Evolutionary conservation across 2,113 vertebrate genomes (phyloP), one percentile per base, ranked within the genome.

Genomic region (Hirundichthys speculiger): DNA sequence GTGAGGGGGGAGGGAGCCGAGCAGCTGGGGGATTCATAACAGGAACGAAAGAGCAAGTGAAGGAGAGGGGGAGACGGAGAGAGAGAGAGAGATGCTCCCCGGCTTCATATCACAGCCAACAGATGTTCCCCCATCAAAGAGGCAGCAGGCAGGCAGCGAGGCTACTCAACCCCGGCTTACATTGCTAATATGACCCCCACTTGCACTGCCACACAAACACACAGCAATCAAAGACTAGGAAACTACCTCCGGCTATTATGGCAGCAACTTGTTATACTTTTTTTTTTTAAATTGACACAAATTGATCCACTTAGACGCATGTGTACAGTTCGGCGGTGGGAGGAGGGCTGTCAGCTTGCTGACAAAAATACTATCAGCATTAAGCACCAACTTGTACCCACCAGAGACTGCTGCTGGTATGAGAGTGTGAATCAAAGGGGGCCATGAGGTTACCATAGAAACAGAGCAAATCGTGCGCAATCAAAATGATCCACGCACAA

Each of bases 81-180:
- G 76, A 68, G 76, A 68, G 76, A 67, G 45, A 63, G 61, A 79
- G 57, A 84, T 80, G 74, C 84, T 84, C 69, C 69, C 73, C 15
- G 64, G 84, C 82, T 82, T 88, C 85, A 81, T 92, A 92, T 92
- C 90, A 86, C 80, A 63, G 79, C 80, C 70, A 85, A 85, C 90
- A 92, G 90, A 92, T 91, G 90, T 92, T 91, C 77, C 55, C 41
- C 72, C 76, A 80, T 89, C 77, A 86, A 85, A 83, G 76, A 80
- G 78, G 21, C 57, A 43, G 83, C 81, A 84, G 69, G 77, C 79
- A 63, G 73, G 80, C 75, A 21, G 73, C 38, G 34, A 76, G 80
- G 77, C 63, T 71, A 69, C 84, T 86, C 86, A 84, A 86, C 79
- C 64, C 43, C 25, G 15, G 83, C 88, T 91, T 90, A 88, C 85